Conservation (phyloP, 2,797 vertebrate species). For the Siniperca scherzeri region DNA sequence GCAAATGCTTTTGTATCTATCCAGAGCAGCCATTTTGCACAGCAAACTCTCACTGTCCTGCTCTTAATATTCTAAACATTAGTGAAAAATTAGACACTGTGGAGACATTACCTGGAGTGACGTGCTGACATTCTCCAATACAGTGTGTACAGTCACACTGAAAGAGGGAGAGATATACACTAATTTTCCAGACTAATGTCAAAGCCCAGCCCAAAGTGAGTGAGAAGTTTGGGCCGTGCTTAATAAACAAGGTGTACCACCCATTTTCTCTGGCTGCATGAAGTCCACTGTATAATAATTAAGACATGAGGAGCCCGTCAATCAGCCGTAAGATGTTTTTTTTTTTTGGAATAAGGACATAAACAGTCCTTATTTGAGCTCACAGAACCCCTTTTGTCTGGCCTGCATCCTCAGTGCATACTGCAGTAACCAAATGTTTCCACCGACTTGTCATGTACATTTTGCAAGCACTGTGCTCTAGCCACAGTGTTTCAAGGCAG, state of each 20-base stretch:
- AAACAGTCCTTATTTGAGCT: conserved; percentile 72
- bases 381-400: conserved; percentile 79
- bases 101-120: conserved; percentile 68
- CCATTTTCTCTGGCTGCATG: conserved; percentile 48
- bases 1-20: conserved; percentile 7
- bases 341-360: conserved; percentile 57
- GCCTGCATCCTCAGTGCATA: conserved; percentile 43
- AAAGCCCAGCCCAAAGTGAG: conserved; percentile 50
- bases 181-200: conserved; percentile 66
- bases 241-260: conserved; percentile 51
- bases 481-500: conserved; percentile 56
- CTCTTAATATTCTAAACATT: conserved; percentile 36
- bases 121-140: conserved; percentile 31
- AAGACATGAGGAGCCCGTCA: conserved; percentile 57
- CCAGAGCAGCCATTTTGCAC: not conserved
- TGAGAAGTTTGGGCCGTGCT: conserved; percentile 46
- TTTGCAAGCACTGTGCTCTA: conserved; percentile 45
- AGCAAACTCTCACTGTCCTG: conserved; percentile 14
- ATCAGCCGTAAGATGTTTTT: conserved; percentile 65
- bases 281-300: conserved; percentile 56
- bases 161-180: conserved; percentile 34
- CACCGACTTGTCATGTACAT: conserved; percentile 62
- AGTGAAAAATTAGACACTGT: conserved; percentile 27
- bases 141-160: conserved; percentile 33
- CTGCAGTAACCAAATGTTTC: conserved; percentile 72